Conservation (phyloP, 53 echinoderm and acorn worm species). For the Paracentrotus lividus region DNA sequence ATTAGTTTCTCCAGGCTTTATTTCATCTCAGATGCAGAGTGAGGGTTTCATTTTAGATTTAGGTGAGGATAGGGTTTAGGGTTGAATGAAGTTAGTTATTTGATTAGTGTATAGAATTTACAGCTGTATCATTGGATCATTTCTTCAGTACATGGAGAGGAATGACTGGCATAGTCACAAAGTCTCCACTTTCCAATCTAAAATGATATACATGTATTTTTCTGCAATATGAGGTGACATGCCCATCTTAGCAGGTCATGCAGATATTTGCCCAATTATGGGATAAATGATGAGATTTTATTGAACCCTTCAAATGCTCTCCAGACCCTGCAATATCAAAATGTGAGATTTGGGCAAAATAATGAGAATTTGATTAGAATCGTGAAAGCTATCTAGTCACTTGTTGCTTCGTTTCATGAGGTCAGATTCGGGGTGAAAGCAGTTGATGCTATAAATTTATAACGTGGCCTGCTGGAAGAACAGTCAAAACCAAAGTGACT, state of each 20-base stretch:
- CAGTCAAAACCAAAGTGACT: no score
- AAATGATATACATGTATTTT: conserved; percentile 23
- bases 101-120: no score
- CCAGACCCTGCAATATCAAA: conserved; percentile 31
- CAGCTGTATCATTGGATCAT: no score
- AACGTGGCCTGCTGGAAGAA: no score
- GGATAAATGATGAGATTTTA: conserved; percentile 39
- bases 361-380: conserved; percentile 59
- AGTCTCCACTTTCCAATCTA: background rate
- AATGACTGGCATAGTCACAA: no score
- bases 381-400: conserved; percentile 30
- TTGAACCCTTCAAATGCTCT: conserved; percentile 30
- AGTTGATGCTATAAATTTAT: no score
- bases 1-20: no score
- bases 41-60: no score
- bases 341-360: conserved; percentile 30
- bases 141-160: no score
- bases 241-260: conserved; percentile 9
- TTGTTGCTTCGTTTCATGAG: background rate
- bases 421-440: background rate
- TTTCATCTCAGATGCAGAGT: no score
- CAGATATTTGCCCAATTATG: conserved; percentile 43
- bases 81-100: no score
- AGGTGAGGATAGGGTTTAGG: no score
- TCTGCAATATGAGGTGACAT: conserved; percentile 6